Base-by-base conservation (phyloP, 2,888 invertebrate genomes). In the Cantharis nigra region DNA sequence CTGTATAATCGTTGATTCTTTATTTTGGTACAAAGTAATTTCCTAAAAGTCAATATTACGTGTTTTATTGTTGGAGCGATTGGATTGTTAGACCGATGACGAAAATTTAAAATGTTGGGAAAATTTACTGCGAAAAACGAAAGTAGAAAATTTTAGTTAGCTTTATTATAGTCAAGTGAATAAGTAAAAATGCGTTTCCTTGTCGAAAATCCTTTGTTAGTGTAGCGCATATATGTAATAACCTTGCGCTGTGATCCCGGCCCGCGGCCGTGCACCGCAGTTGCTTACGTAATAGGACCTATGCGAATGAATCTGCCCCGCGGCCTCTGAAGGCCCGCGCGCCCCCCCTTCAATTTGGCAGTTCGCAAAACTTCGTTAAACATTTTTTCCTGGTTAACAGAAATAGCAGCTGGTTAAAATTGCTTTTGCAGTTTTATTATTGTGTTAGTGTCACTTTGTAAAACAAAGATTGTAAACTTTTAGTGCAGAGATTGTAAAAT, bases 361-460 rank as follows among this genome's bases (percentile, higher is more conserved):
- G 87, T 84, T 86, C 85, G 87, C 84, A 84, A 84, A 82, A 78
- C 83, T 84, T 85, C 84, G 83, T 82, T 84, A 83, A 82, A 85
- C 85, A 87, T 87, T 87, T 87, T 88, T 88, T 88, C 88, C 87
- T 87, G 87, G 87, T 88, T 87, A 85, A 86, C 87, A 86, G 87
- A 87, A 87, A 87, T 87, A 87, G 87, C 85, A 86, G 85, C 86
- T 85, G 87, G 86, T 85, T 85, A 86, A 82, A 86, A 79, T 77
- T 72, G 79, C 79, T 76, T 76, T 79, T 79, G 79, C 79, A 79
- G 74, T 79, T 79, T 79, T 76, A 70, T 78, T 79, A 77, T 79
- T 79, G 79, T 79, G 79, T 77, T 76, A 76, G 76, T 76, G 78
- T 74, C 79, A 76, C 69, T 78, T 78, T 76, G 75, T 78, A 63